phyloP scores from a whole-genome alignment of 2,113 vertebrate genomes.

The Phrynocephalus versicolor region DNA sequence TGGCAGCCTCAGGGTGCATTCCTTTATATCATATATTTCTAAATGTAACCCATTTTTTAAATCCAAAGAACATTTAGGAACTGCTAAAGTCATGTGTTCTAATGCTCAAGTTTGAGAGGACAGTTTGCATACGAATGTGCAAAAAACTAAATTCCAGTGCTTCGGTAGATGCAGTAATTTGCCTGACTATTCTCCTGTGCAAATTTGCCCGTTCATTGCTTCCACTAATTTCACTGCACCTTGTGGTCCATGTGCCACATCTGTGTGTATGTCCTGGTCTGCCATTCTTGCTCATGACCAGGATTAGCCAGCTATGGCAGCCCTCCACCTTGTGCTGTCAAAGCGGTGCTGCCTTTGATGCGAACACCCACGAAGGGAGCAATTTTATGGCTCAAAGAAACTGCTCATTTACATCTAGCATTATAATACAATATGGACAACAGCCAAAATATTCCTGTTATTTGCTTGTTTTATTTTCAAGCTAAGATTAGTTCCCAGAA shows the following conservation, averaged over 20 bases:
- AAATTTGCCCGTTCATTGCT: background rate
- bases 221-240: background rate
- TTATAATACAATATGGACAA: background rate
- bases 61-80: background rate
- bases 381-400: background rate
- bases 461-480: background rate
- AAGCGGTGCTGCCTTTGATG: background rate
- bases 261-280: background rate
- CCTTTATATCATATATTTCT: background rate
- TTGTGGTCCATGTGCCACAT: background rate
- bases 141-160: background rate
- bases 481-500: background rate
- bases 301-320: background rate
- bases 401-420: background rate
- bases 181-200: background rate
- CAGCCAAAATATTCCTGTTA: background rate
- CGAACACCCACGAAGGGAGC: background rate
- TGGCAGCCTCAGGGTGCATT: background rate
- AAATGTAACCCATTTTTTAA: background rate
- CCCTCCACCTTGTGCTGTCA: background rate
- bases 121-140: background rate
- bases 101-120: background rate
- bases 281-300: background rate
- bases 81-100: background rate
- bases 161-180: background rate